Base-by-base conservation (phyloP, 37 sponge, comb jelly and placozoan genomes). In the Spongia lamella region DNA sequence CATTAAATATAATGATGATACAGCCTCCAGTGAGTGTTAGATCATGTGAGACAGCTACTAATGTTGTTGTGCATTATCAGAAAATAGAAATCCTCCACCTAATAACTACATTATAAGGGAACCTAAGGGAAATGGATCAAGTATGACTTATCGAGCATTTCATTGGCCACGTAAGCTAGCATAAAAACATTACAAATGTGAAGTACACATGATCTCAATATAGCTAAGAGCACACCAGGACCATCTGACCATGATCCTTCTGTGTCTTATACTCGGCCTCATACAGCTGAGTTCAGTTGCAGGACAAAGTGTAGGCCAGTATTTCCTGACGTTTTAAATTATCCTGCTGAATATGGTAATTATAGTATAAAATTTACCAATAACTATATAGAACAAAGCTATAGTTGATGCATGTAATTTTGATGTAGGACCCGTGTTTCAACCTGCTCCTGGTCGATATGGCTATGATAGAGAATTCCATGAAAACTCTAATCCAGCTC, bases 241-340 rank as follows among this genome's bases (percentile, higher is more conserved):
- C 68, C 86, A 20, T 57, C 69, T 14, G 61, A 71, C 25, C 70
- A 85, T 66, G 13, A 31, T 38, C 51, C 60, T 16, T 0, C 19
- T 29, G 68, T 57, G 4, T 38, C 52, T 15, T n/a, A 65, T 24
- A 67, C 27, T n/a, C 64, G 54, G 7, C 50, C 54, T 24, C 50
- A 14, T 11, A 54, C 61, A 32, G 75, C 86, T 54, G 65, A 78
- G 6, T 85, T 79, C 80, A 78, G 72, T 52, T 85, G 86, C 68
- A 54, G 86, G 39, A 20, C 34, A 25, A 52, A 71, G 11, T 85
- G 86, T 19, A 33, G 32, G 9, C 86, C 86, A 27, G 71, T 66
- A 14, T 85, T 56, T 22, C 86, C 86, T 13, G 86, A 85, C 37
- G 55, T 85, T 9, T 67, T 85, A 15, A 51, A 37, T 2, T 85